Conservation (phyloP, 1,140 invertebrate genomes). For the Leptonema lineaticorne region DNA sequence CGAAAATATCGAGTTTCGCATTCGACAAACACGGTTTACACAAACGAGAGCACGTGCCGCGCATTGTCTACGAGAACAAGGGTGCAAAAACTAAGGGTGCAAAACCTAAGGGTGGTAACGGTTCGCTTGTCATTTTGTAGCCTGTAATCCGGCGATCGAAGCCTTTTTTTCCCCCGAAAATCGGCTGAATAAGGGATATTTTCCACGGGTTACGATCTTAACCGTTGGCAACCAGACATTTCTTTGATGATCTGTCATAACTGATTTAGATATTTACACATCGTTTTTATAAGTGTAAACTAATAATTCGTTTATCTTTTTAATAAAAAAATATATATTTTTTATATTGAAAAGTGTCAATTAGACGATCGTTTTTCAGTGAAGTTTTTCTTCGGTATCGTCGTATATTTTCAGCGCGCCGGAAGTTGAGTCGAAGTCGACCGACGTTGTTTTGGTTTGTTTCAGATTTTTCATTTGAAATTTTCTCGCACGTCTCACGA, state of each 20-base stretch:
- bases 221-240: neutral
- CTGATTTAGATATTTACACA: conserved; percentile 21
- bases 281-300: neutral
- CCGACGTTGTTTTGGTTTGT: too few relatives aligned
- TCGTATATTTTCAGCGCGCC: neutral
- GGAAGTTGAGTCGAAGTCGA: too few relatives aligned
- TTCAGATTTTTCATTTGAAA: too few relatives aligned
- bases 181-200: conserved; percentile 24
- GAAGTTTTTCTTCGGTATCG: conserved; percentile 3
- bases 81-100: neutral
- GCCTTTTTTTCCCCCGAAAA: conserved; percentile 26
- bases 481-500: too few relatives aligned
- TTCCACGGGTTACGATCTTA: neutral
- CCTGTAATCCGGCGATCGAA: conserved; percentile 21
- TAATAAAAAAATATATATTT: too few relatives aligned
- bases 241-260: conserved; percentile 10
- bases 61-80: neutral
- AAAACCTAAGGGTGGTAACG: neutral
- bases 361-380: neutral
- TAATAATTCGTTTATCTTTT: too few relatives aligned
- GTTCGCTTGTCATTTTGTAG: neutral
- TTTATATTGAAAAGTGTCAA: neutral
- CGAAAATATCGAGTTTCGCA: conserved; percentile 19
- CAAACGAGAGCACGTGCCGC: neutral
- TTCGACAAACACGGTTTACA: conserved; percentile 19